Conservation (phyloP, 23 tunicate species). For the Ascidia mentula region DNA sequence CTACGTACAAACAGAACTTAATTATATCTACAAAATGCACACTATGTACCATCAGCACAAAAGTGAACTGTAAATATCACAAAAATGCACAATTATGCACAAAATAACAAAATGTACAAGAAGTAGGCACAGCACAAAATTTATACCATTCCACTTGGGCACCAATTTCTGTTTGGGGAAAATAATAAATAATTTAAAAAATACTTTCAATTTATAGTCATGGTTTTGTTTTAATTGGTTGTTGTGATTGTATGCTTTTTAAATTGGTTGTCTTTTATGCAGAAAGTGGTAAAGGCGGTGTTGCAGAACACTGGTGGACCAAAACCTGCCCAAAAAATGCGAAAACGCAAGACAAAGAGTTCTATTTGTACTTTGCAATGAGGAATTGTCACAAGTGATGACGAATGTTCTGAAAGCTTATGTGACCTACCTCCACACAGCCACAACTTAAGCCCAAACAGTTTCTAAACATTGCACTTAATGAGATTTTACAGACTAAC, state of each 20-base stretch:
- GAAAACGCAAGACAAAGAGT: conserved; percentile 34
- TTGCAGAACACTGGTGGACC: conserved; percentile 21
- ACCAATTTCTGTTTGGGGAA: too few relatives aligned
- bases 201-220: not conserved
- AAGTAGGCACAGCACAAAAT: too few relatives aligned
- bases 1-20: too few relatives aligned
- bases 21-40: too few relatives aligned
- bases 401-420: not conserved
- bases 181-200: not conserved
- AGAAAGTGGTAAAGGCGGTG: conserved; percentile 43
- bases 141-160: too few relatives aligned
- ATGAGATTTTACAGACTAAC: not conserved
- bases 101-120: too few relatives aligned
- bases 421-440: not conserved
- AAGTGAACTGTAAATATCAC: too few relatives aligned
- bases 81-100: not conserved
- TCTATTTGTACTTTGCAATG: conserved; percentile 60
- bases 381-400: conserved; percentile 12
- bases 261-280: not conserved
- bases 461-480: not conserved
- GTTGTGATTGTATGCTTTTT: not conserved
- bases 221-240: not conserved
- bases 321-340: not conserved
- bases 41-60: too few relatives aligned
- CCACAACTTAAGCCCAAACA: not conserved